Evolutionary conservation across 2,113 vertebrate species (phyloP).

Genomic region (Xerus inauris): DNA sequence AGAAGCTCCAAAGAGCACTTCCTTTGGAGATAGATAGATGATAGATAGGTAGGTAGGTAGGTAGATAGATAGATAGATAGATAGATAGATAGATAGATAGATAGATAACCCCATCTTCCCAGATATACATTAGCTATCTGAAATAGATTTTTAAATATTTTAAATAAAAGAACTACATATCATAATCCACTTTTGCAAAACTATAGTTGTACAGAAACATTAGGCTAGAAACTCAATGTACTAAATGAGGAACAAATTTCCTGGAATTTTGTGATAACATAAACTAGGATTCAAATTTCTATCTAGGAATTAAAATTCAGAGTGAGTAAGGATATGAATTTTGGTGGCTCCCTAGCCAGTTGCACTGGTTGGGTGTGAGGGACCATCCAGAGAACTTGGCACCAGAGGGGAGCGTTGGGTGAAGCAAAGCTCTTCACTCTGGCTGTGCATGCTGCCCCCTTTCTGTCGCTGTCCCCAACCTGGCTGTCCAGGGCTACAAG

Average conservation of each 20-base stretch:
- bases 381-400: neutral
- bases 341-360: neutral
- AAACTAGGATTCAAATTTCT: neutral
- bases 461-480: neutral
- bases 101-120: neutral
- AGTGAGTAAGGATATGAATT: neutral
- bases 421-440: neutral
- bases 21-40: no score
- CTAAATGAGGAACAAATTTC: neutral
- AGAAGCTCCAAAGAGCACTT: neutral
- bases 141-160: neutral
- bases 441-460: rapidly evolving
- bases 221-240: neutral
- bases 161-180: neutral
- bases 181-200: neutral
- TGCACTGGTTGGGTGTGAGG: neutral
- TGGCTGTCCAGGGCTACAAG: neutral
- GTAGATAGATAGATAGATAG: no score
- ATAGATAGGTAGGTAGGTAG: no score
- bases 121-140: neutral
- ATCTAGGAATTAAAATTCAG: neutral
- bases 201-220: neutral
- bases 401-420: rapidly evolving
- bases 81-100: no score
- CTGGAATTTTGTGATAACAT: neutral